Evolutionary conservation across 64 coral and sea anemone genomes (phyloP).

Genomic region (Orbicella faveolata): DNA sequence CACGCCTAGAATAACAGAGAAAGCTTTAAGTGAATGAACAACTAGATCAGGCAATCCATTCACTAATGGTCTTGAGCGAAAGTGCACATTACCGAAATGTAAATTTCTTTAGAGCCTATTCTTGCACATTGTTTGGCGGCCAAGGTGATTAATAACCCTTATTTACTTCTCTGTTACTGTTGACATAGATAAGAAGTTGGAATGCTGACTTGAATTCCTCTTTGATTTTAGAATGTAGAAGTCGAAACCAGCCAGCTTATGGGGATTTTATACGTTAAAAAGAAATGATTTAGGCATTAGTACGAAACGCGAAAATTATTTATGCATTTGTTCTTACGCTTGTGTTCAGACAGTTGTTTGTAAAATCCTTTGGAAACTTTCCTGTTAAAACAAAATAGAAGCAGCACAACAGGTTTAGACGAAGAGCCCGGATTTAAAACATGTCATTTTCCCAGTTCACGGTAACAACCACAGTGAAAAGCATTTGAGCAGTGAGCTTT

Average conservation of each 20-base stretch:
- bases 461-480: too few relatives aligned
- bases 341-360: not conserved
- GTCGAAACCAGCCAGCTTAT: not conserved
- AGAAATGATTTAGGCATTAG: not conserved
- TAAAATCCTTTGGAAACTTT: not conserved
- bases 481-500: too few relatives aligned
- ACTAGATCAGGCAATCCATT: constrained; percentile 46
- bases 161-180: constrained; percentile 5
- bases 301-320: not conserved
- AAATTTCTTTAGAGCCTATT: constrained; percentile 40
- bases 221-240: not conserved
- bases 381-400: not conserved
- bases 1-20: not conserved
- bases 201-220: not conserved
- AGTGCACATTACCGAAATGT: constrained; percentile 43
- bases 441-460: not conserved
- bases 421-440: not conserved
- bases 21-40: not conserved
- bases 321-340: not conserved
- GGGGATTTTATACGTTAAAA: not conserved
- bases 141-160: constrained; percentile 19
- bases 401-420: not conserved
- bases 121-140: not conserved
- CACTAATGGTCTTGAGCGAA: constrained; percentile 53
- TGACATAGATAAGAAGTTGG: constrained; percentile 13